A percentile compares a stretch with the other conserved stretches of the same genome.
phyloP scores from a whole-genome alignment of 2,113 vertebrate species.

The Apus apus region DNA sequence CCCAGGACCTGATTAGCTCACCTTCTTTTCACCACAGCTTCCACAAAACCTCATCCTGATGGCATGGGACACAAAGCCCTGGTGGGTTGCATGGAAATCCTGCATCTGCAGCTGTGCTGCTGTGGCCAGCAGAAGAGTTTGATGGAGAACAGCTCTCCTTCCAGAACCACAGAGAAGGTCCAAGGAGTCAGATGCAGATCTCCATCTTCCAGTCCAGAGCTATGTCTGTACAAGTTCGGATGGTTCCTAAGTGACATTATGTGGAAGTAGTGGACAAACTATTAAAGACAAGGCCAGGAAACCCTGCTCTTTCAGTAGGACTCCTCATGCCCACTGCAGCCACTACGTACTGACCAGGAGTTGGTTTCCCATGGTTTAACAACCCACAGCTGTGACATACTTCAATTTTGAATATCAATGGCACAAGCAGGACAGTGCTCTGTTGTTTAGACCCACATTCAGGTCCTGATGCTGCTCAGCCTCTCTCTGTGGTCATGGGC shows the following conservation, averaged over 20 bases:
- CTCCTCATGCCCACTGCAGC: not conserved
- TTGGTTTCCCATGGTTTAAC: not conserved
- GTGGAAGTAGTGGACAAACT: not conserved
- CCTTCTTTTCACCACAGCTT: not conserved
- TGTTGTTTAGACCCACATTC: not conserved
- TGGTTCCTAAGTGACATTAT: not conserved
- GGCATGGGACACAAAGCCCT: not conserved
- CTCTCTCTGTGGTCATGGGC: not conserved
- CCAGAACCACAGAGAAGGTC: not conserved
- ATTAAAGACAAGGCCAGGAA: not conserved
- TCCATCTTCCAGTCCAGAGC: not conserved
- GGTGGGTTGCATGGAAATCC: not conserved
- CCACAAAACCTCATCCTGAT: not conserved
- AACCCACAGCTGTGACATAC: not conserved
- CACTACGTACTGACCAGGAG: not conserved
- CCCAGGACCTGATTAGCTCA: not conserved
- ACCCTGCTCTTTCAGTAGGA: not conserved
- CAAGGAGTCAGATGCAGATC: not conserved
- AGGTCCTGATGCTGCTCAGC: not conserved
- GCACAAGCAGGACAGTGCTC: not conserved
- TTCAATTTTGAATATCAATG: not conserved
- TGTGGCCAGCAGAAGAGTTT: not conserved
- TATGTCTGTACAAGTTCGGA: not conserved
- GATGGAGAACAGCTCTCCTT: not conserved
- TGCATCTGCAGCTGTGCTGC: not conserved